Evolutionary conservation across 2,888 invertebrate genomes (phyloP).

Genomic region (Phymatocera aterrima): DNA sequence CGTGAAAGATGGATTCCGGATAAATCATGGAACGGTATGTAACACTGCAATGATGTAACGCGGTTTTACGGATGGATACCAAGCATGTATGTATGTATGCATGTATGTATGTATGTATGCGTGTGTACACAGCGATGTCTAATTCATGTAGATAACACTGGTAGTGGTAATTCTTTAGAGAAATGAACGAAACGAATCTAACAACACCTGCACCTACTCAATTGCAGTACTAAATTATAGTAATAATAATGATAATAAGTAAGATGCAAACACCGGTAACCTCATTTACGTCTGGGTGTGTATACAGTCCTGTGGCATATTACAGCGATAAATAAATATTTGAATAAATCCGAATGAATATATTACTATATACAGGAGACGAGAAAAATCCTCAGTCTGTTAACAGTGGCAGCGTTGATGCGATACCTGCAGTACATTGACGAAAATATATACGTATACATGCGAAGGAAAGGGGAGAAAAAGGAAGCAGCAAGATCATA

Average conservation of each 20-base stretch:
- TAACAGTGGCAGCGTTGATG: too few relatives aligned
- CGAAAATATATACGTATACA: too few relatives aligned
- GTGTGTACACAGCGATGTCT: not conserved
- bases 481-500: too few relatives aligned
- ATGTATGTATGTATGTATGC: not conserved
- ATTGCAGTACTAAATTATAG: too few relatives aligned
- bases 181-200: slow-evolving; percentile 1
- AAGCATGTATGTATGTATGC: too few relatives aligned
- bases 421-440: too few relatives aligned
- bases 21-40: too few relatives aligned
- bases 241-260: not conserved
- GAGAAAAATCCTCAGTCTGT: not conserved
- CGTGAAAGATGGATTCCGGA: too few relatives aligned
- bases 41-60: too few relatives aligned
- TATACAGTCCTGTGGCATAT: too few relatives aligned
- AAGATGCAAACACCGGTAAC: not conserved
- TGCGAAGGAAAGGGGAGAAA: too few relatives aligned
- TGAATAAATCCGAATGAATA: slow-evolving; percentile 21
- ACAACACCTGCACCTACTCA: not conserved
- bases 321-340: slow-evolving; percentile 24
- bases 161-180: not conserved
- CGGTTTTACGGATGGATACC: too few relatives aligned
- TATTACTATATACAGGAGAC: not conserved
- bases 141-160: not conserved
- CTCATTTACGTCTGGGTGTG: slow-evolving; percentile 11